Conservation (phyloP, 1,140 invertebrate genomes). For the Euura saliciscinereae region DNA sequence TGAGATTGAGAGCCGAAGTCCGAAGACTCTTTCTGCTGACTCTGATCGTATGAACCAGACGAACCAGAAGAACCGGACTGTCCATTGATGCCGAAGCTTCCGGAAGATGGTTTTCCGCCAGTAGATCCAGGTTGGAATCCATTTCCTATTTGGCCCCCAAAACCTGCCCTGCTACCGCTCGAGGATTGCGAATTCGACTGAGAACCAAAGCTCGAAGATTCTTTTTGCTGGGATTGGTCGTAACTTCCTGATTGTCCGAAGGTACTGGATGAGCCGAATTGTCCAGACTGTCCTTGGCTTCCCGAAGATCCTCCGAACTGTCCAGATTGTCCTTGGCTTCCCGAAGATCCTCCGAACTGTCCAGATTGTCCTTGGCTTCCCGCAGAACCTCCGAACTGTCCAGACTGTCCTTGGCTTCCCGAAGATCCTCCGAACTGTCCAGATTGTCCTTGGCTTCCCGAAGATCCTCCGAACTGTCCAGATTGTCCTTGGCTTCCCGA, state of each 20-base stretch:
- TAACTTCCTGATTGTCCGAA: background rate
- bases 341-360: background rate
- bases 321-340: background rate
- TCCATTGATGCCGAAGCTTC: too few relatives aligned
- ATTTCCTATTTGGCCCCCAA: background rate
- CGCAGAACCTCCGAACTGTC: background rate
- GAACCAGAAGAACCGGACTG: too few relatives aligned
- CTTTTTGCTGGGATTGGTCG: background rate
- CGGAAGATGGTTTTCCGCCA: background rate
- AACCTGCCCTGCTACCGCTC: slow-evolving; percentile 17
- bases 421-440: background rate
- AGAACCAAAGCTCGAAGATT: background rate
- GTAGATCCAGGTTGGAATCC: background rate
- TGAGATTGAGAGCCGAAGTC: too few relatives aligned
- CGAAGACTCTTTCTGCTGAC: too few relatives aligned
- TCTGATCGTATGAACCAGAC: too few relatives aligned
- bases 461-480: too few relatives aligned
- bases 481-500: too few relatives aligned
- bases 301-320: background rate
- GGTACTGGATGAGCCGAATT: background rate
- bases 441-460: too few relatives aligned
- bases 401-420: background rate
- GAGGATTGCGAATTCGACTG: slow-evolving; percentile 12
- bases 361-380: background rate
- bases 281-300: background rate